Conservation (phyloP, 2,888 invertebrate genomes). For the Minunthozetes semirufus region DNA sequence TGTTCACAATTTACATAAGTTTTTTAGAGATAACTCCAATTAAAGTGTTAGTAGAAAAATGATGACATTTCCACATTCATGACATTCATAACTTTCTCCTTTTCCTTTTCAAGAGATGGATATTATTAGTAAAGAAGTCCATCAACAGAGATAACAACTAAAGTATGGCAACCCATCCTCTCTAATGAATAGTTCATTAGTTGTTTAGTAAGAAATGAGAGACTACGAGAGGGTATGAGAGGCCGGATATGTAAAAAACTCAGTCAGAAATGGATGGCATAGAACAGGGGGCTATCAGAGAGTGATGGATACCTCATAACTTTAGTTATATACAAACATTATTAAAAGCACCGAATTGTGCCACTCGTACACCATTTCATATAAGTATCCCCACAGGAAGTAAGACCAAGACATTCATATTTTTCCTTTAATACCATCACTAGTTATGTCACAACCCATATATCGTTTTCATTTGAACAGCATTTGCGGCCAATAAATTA, state of each 20-base stretch:
- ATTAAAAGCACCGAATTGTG: conserved; percentile 11
- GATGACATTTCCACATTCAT: neutral
- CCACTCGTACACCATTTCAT: conserved; percentile 11
- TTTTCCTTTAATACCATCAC: neutral
- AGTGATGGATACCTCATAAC: conserved; percentile 15
- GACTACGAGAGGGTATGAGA: no score
- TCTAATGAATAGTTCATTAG: conserved; percentile 9
- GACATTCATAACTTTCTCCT: neutral
- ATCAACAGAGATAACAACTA: conserved; percentile 5
- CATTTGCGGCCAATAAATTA: neutral
- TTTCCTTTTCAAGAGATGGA: neutral
- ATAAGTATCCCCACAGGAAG: conserved; percentile 20
- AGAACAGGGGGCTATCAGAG: neutral
- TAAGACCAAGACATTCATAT: neutral
- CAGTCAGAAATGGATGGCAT: neutral
- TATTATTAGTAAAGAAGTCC: neutral
- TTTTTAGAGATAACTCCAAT: neutral
- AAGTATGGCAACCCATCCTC: conserved; percentile 19
- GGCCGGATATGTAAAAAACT: conserved; percentile 25
- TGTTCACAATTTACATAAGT: neutral
- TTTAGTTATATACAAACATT: conserved; percentile 6
- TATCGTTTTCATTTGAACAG: neutral
- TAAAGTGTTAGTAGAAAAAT: neutral
- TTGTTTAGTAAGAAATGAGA: neutral
- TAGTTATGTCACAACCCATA: neutral